Base-by-base conservation (phyloP, 2,113 vertebrate species). In the Excalfactoria chinensis region DNA sequence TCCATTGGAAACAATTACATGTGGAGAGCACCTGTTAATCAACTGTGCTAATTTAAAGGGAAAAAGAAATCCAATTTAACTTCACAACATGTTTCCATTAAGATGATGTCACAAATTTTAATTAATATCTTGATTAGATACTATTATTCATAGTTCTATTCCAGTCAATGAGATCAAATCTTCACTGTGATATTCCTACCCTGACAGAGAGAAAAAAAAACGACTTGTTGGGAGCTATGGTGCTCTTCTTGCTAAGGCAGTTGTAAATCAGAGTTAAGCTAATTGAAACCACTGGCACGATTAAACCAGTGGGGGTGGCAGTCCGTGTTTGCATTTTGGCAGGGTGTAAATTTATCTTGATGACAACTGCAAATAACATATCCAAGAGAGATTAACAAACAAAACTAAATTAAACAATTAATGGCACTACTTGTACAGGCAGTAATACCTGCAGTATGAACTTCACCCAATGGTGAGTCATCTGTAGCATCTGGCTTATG, bases 61-160 rank as follows among this genome's bases (percentile, higher is more conserved):
- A 4, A 0, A 30, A 81, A 88, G n/a, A 82, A 89, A 75, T 94
- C 71, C 84, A 93, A 87, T 96, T 93, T 95, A 92, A 90, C 62
- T 93, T 74, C 43, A 55, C 30, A 93, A 78, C 5, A 11, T 81
- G 77, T 93, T 93, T 72, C 90, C 71, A 78, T 85, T 94, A 86
- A 93, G 80, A 90, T 81, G 76, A 75, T 91, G 93, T 93, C 92
- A 90, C 90, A 95, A 78, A 59, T 95, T 96, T 96, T 95, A 95
- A 95, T 95, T 95, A 95, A 96, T 95, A 94, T 90, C 89, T 92
- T 90, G 88, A 94, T 95, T 93, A 92, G 78, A 78, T 44, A 79
- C 53, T 92, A 77, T 94, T 92, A 79, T 86, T 93, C 88, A 86
- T 93, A 53, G 80, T 35, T 79, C 51, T 69, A 53, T 86, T 75